Evolutionary conservation across 2,797 vertebrate species (phyloP), one percentile per base, ranked within the genome.

Genomic region (Anableps anableps): DNA sequence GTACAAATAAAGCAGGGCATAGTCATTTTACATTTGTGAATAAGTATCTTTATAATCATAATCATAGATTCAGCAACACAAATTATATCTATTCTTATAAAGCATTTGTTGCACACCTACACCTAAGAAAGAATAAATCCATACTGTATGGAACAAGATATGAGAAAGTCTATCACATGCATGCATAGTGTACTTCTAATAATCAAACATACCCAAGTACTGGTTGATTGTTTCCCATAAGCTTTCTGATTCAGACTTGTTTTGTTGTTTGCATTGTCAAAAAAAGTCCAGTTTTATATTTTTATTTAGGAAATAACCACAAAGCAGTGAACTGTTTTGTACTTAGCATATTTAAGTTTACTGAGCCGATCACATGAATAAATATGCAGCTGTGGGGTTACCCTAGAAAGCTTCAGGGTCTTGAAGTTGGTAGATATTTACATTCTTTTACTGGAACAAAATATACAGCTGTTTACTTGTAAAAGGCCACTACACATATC

Each of bases 151-250:
- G 84, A 87, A 77, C 73, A 82, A 86, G 86, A 93, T 87, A 91
- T 89, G 86, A 86, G 77, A 89, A 72, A 88, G 86, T 87, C 88
- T 86, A 89, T 88, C 84, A 92, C 88, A 88, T 90, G 92, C 92
- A 94, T 91, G 92, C 92, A 92, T 92, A 94, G 91, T 80, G 81
- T 66, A 78, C 68, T 89, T 83, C 76, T 86, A 79, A 82, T 43
- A 81, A 84, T 43, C 58, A 78, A 87, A 77, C 82, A 79, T 73
- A 80, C 82, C 58, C 47, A 60, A 34, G 79, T 64, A 75, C 64
- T 64, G 60, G 72, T 23, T 81, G 72, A 55, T 72, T 29, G 36
- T 34, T 72, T 82, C 55, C 36, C 43, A 43, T 50, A 17, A 14
- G 72, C 55, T 77, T 66, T 75, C 50, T 62, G 17, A 70, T 41